Base-by-base conservation (phyloP, 2,888 invertebrate species). In the Phengaris alcon region DNA sequence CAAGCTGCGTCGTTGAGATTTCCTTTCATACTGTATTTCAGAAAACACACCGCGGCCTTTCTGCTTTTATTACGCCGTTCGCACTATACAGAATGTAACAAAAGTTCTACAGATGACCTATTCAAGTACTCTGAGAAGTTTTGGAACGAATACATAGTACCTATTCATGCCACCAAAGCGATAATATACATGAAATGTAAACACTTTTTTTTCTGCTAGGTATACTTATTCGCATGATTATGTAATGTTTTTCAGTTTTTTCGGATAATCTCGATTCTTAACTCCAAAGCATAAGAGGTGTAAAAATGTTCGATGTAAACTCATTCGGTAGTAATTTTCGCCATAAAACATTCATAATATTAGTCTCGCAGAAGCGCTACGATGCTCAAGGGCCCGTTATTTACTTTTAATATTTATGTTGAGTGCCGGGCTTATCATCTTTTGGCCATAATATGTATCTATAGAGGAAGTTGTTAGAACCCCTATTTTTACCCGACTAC, bases 341-440 rank as follows among this genome's bases (percentile, higher is more conserved):
- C 6, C 64, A 64, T 64, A 64, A 64, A 64, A 64, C 44, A 13
- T 64, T 64, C 64, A 64, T 64, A 64, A 64, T 44, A 64, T 64
- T 64, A 64, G 64, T 64, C 64, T 64, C 64, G 12, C 35, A 12
- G 52, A 13, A 64, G 64, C 64, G 44, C 35, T 44, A 44, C 35
- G 6, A 13, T 44, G 64, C 22, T 64, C 59, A 9, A 22, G 64
- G 64, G 64, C 64, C 64, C 64, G 64, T 64, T 64, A 64, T 64
- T 64, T 64, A 64, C 64, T 35, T 64, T 64, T 64, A 64, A 64
- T 64, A 64, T 64, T 64, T 64, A 64, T 64, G 64, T 64, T 64
- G 64, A 64, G 64, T 3, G 64, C 64, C 64, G 13, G 35, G 35
- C 13, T 64, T 64, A 64, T 64, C 64, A 64, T 64, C 59, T 64